These are phyloP conservation scores for Crotalus tigris DNA, from an alignment of 2,113 vertebrate genomes.

Conservation along the genomic window DNA sequence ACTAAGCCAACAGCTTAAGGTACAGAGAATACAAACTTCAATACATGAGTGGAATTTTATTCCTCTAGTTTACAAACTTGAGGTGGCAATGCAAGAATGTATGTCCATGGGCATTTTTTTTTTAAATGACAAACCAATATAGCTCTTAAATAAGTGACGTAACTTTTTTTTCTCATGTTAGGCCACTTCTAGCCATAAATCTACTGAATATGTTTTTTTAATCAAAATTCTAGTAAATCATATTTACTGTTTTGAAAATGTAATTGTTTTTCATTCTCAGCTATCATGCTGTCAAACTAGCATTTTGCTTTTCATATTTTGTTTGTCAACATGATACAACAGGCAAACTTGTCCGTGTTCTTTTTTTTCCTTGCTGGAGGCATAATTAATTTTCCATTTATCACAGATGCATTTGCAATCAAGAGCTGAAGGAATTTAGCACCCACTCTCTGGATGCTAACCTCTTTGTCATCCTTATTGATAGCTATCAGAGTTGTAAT, in stretches of 20 bases:
- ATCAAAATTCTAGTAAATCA: background rate
- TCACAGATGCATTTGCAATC: conserved; percentile 45
- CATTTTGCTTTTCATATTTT: background rate
- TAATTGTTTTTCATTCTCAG: background rate
- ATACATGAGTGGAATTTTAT: background rate
- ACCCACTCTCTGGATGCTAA: conserved; percentile 1
- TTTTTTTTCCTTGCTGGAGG: background rate
- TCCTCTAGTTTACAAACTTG: background rate
- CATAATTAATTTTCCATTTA: background rate
- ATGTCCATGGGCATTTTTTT: background rate
- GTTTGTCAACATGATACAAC: background rate
- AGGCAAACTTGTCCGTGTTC: background rate
- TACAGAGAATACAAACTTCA: background rate
- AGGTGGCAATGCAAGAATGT: background rate
- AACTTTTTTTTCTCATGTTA: background rate
- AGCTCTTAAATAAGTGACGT: background rate
- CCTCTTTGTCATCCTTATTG: background rate
- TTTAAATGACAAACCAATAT: background rate
- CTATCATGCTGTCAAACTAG: fast-evolving
- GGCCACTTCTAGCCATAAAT: background rate
- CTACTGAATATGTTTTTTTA: background rate
- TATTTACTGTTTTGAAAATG: background rate
- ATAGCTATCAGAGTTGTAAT: background rate
- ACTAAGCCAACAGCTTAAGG: background rate
- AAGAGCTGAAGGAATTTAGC: conserved; percentile 19